Conservation (phyloP, 2,113 vertebrate genomes). For the Thamnophis sirtalis region DNA sequence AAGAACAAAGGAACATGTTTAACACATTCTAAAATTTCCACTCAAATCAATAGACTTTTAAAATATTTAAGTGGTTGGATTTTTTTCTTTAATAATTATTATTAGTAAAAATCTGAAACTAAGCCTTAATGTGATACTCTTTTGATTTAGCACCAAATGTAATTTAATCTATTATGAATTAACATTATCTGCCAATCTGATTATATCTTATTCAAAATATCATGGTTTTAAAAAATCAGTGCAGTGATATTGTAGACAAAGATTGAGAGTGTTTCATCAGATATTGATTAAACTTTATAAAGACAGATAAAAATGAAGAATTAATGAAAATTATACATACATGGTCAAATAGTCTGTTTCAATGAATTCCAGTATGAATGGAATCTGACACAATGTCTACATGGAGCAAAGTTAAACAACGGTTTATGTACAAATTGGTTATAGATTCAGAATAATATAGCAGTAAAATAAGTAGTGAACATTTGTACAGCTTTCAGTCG, state of each 20-base stretch:
- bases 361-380: neutral
- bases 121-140: neutral
- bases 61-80: neutral
- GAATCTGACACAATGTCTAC: neutral
- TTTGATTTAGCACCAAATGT: neutral
- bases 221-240: neutral
- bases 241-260: neutral
- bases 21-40: neutral
- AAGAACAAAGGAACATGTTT: neutral
- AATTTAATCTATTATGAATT: neutral
- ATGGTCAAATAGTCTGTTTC: neutral
- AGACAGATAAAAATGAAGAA: slow-evolving; percentile 16
- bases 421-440: neutral
- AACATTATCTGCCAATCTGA: neutral
- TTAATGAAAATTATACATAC: neutral
- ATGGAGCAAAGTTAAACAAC: neutral
- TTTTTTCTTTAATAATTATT: neutral
- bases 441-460: neutral
- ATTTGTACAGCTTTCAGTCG: neutral
- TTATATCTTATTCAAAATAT: neutral
- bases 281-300: neutral
- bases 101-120: neutral
- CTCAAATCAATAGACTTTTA: neutral
- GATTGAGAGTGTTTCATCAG: neutral
- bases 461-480: neutral